A percentile compares a stretch with the other conserved stretches of the same genome.
Conservation (phyloP, 2,888 invertebrate species). For the Scaptodrosophila latifasciaeformis region DNA sequence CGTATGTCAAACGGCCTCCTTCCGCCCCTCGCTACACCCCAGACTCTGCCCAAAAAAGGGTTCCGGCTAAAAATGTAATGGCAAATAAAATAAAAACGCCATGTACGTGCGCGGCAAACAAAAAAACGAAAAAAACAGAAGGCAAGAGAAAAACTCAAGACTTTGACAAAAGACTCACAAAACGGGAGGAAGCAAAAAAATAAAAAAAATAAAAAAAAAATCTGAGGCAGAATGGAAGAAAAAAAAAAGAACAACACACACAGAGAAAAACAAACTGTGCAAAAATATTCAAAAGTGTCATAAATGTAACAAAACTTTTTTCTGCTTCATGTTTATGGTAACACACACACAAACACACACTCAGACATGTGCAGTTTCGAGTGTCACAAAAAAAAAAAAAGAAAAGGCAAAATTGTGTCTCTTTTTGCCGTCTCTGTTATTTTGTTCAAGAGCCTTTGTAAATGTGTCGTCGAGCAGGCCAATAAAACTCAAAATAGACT, state of each 20-base stretch:
- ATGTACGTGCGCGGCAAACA: conserved; percentile 43
- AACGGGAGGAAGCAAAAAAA: conserved; percentile 27
- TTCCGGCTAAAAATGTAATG: conserved; percentile 56
- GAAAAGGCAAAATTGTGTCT: conserved; percentile 7
- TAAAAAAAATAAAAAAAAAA: background rate
- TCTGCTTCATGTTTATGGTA: conserved; percentile 18
- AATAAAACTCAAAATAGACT: conserved; percentile 62
- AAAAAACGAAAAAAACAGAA: conserved; percentile 8
- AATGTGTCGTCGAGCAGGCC: conserved; percentile 45
- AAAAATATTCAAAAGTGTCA: conserved; percentile 60
- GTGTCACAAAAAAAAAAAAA: background rate
- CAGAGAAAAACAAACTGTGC: too few species aligned
- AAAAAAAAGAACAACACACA: too few species aligned
- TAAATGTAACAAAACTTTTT: conserved; percentile 64
- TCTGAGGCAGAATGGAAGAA: too few species aligned
- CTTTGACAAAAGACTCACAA: conserved; percentile 26
- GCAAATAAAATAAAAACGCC: conserved; percentile 63
- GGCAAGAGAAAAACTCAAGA: background rate
- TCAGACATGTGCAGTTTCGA: conserved; percentile 1
- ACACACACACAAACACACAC: background rate
- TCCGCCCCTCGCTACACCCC: background rate
- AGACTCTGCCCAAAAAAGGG: background rate
- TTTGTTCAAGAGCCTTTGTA: conserved; percentile 50
- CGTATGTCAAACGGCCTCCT: too few species aligned
- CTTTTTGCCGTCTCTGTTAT: conserved; percentile 18